These are phyloP conservation scores for Pseudochirops corinnae DNA, from an alignment of 2,797 vertebrate species.

Conservation along the genomic window DNA sequence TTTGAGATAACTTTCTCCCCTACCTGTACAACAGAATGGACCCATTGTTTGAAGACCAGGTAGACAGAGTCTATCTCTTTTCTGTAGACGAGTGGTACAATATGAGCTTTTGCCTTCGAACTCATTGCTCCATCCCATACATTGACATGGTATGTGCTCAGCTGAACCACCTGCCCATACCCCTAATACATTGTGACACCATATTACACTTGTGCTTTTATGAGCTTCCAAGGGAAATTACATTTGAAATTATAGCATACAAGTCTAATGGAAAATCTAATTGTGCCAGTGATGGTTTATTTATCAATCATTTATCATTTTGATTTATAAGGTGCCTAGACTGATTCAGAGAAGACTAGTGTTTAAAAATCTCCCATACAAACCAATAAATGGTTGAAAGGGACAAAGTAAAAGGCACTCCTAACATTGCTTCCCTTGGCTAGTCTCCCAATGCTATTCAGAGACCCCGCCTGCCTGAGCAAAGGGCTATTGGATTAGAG, in stretches of 20 bases:
- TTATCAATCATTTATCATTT: slow-evolving; percentile 83
- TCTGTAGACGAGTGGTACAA: neutral
- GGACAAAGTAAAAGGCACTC: slow-evolving; percentile 52
- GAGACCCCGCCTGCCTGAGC: neutral
- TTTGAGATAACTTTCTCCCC: neutral
- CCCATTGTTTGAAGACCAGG: neutral
- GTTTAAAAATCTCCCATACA: slow-evolving; percentile 67
- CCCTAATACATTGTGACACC: slow-evolving; percentile 83
- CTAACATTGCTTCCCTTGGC: neutral
- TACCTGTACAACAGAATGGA: neutral
- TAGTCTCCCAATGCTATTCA: neutral
- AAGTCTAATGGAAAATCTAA: slow-evolving; percentile 85
- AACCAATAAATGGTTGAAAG: slow-evolving; percentile 53
- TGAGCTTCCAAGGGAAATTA: slow-evolving; percentile 83
- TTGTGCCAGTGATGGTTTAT: slow-evolving; percentile 83
- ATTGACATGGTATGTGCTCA: slow-evolving; percentile 69
- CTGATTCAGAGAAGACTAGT: slow-evolving; percentile 79
- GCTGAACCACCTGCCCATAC: slow-evolving; percentile 60
- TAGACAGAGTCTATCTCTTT: neutral
- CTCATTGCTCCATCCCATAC: slow-evolving; percentile 65
- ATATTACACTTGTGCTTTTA: slow-evolving; percentile 78
- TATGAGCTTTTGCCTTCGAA: slow-evolving; percentile 59
- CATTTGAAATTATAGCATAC: slow-evolving; percentile 85
- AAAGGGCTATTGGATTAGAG: slow-evolving; percentile 6
- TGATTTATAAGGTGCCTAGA: slow-evolving; percentile 79